These are phyloP conservation scores for Synanthedon formicaeformis DNA, from an alignment of 2,888 invertebrate genomes.

Conservation along the genomic window DNA sequence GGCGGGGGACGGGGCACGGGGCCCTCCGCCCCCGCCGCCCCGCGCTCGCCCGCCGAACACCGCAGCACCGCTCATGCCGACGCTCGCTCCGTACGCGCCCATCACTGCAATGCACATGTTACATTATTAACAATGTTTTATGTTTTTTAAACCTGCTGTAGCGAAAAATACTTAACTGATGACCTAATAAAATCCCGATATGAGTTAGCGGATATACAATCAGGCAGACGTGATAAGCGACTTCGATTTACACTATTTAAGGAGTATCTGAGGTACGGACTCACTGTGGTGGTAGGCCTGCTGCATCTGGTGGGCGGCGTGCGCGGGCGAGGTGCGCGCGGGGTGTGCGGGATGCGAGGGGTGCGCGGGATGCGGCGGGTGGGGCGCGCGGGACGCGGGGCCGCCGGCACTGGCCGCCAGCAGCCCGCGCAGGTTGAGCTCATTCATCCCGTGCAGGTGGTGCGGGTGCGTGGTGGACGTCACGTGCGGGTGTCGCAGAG, in stretches of 20 bases:
- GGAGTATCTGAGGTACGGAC: constrained; percentile 9
- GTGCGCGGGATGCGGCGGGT: constrained; percentile 11
- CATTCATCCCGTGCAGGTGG: constrained; percentile 66
- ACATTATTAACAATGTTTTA: not conserved
- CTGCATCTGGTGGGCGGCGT: constrained; percentile 21
- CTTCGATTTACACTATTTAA: no score
- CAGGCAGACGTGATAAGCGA: no score
- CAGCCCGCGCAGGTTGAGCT: constrained; percentile 61
- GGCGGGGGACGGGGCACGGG: constrained; percentile 62
- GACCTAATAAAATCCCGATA: no score
- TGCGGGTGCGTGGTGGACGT: constrained; percentile 76
- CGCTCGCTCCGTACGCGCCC: constrained; percentile 33
- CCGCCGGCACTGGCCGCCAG: constrained; percentile 38
- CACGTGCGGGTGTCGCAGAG: constrained; percentile 71
- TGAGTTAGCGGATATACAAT: no score
- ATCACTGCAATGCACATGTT: constrained; percentile 29
- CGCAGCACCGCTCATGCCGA: constrained; percentile 16
- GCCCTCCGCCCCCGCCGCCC: constrained; percentile 36
- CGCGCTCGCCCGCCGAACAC: constrained; percentile 7
- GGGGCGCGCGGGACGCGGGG: constrained; percentile 14
- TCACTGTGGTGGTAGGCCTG: constrained; percentile 57
- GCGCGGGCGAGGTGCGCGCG: constrained; percentile 8
- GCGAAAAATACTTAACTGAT: no score
- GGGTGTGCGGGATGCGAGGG: constrained; percentile 10
- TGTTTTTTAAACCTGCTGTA: not conserved